phyloP scores from a whole-genome alignment of 1,140 invertebrate species.

The Brachionus sp. region DNA sequence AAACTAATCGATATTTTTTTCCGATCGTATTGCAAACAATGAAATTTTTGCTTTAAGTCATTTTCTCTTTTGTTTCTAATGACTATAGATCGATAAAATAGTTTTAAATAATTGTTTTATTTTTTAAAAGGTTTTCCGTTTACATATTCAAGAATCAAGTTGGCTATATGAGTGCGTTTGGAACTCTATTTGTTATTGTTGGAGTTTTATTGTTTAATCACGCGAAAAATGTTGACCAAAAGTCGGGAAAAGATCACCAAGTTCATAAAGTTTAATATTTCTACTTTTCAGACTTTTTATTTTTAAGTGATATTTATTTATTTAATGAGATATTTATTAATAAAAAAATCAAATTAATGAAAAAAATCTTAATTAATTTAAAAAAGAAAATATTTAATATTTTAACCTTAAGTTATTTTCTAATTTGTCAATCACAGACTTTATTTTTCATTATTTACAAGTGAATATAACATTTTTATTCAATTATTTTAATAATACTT shows the following conservation, averaged over 20 bases:
- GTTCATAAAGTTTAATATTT: neutral
- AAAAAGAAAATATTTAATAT: neutral
- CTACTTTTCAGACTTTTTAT: neutral
- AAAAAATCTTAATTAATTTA: neutral
- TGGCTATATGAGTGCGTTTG: conserved; percentile 71
- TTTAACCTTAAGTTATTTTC: no score
- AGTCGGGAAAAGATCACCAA: neutral
- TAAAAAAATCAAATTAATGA: neutral
- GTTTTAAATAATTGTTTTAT: neutral
- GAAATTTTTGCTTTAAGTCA: neutral
- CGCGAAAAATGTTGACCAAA: conserved; percentile 51
- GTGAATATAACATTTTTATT: no score
- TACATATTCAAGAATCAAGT: conserved; percentile 75
- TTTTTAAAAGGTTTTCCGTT: conserved; percentile 65
- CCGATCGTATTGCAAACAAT: neutral
- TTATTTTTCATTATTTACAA: no score
- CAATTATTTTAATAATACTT: no score
- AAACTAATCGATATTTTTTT: conserved; percentile 24
- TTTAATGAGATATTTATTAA: neutral
- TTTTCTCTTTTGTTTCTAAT: neutral
- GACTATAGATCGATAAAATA: neutral
- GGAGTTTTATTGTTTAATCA: conserved; percentile 75
- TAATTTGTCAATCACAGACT: no score
- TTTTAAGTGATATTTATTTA: neutral
- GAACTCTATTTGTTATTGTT: conserved; percentile 70